Evolutionary conservation across 2,888 invertebrate species (phyloP).

Genomic region (Pollenia griseotomentosa): DNA sequence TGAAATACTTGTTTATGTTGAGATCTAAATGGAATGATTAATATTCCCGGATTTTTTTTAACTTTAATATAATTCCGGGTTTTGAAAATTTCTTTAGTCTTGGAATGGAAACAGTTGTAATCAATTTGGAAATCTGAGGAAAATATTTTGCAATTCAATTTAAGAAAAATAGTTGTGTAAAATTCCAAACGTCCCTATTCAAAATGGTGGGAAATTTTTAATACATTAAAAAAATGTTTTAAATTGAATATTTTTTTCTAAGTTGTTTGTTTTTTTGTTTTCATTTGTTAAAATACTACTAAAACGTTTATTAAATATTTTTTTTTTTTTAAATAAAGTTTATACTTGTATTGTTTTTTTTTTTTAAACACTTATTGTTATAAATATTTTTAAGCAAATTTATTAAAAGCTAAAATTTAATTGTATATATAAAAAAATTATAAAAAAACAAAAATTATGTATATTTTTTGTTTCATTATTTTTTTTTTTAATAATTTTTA

Average conservation of each 20-base stretch:
- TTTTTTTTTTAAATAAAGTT: conserved; percentile 19
- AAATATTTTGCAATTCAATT: not conserved
- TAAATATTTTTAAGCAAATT: conserved; percentile 59
- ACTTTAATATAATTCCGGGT: no score
- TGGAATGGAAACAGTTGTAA: conserved; percentile 30
- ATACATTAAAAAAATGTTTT: conserved; percentile 14
- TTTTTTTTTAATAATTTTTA: conserved; percentile 39
- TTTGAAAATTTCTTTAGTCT: not conserved
- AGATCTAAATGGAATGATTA: conserved; percentile 55
- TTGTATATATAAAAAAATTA: conserved; percentile 47
- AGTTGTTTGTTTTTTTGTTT: conserved; percentile 39
- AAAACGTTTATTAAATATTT: conserved; percentile 23
- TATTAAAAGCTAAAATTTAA: conserved; percentile 67
- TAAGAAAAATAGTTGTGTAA: not conserved
- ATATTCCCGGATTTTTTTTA: not conserved
- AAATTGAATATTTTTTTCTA: not conserved
- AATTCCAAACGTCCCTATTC: conserved; percentile 26
- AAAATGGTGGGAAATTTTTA: not conserved
- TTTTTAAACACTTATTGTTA: conserved; percentile 62
- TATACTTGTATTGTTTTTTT: not conserved
- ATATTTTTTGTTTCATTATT: conserved; percentile 37
- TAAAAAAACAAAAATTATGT: conserved; percentile 48
- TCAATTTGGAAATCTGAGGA: not conserved
- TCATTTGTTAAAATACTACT: conserved; percentile 39
- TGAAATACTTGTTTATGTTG: conserved; percentile 27